Evolutionary conservation across 2,888 invertebrate genomes (phyloP), one percentile per base, ranked within the genome.

Genomic region (Chesias legatella): DNA sequence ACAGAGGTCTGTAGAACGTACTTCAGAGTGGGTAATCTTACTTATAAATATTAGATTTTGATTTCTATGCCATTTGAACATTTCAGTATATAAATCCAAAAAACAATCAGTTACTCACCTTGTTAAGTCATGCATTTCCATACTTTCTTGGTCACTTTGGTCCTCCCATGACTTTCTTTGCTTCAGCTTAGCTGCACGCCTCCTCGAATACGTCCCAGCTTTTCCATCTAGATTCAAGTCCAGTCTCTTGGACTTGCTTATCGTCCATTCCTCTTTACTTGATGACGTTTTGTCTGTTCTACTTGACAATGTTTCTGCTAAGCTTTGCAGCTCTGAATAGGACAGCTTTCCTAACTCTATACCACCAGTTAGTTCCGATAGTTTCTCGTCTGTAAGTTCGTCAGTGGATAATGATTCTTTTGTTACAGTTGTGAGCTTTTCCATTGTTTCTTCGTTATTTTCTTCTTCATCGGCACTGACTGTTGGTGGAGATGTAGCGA

Each of bases 131-230:
- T 92, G 90, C 60, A 93, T 80, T 59, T 93, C 92, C 63, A 92
- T 84, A 9, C 90, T 91, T 57, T 94, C 94, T 52, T 92, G 92
- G 56, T 92, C 91, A 43, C 92, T 92, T 47, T 92, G 91, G 48
- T 93, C 92, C 51, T 94, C 93, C 93, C 93, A 94, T 3, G 93
- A 92, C 50, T 90, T 88, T 23, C 89, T 83, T 45, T 90, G 90
- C 40, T 79, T 82, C 17, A 90, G 56, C 48, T 84, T 88, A 1
- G 81, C 84, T 1, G 86, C 88, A 20, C 84, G 68, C 51, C 82
- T 85, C 38, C 82, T 79, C 71, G 84, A 88, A 79, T 89, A 89
- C 0, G 88, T 88, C 3, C 86, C 88, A 9, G 88, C 86, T 64
- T 86, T 85, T 0, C 86, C 85, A 49, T 83, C 86, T 24, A 86